These are phyloP conservation scores for Merluccius polli DNA, from an alignment of 2,797 vertebrate species.

Conservation along the genomic window DNA sequence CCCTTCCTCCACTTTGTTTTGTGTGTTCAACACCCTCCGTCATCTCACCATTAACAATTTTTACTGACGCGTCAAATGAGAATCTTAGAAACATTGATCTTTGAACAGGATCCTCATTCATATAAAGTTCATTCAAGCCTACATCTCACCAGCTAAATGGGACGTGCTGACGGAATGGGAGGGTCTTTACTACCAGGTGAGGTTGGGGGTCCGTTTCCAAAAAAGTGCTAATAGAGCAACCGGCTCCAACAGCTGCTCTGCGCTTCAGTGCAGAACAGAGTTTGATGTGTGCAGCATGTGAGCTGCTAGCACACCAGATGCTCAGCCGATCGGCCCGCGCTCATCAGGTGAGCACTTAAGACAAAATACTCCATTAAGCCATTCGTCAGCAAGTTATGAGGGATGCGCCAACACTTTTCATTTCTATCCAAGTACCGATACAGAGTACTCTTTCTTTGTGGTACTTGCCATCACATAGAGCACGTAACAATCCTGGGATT, in stretches of 20 bases:
- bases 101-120: not conserved
- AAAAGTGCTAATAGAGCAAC: slow-evolving; percentile 69
- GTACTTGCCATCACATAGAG: too few relatives aligned
- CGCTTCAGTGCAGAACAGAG: slow-evolving; percentile 31
- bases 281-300: not conserved
- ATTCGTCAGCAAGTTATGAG: not conserved
- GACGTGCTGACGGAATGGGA: not conserved
- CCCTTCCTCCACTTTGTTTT: not conserved
- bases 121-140: not conserved
- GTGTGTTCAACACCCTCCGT: not conserved
- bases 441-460: not conserved
- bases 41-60: not conserved
- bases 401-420: not conserved
- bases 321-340: not conserved
- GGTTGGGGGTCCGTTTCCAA: slow-evolving; percentile 46
- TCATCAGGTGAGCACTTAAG: not conserved
- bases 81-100: not conserved
- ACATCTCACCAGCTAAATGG: not conserved
- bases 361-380: not conserved
- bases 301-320: not conserved
- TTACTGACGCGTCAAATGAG: not conserved
- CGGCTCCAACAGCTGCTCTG: slow-evolving; percentile 64
- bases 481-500: not conserved
- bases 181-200: slow-evolving; percentile 42
- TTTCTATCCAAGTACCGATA: not conserved